A percentile compares a stretch with the other conserved stretches of the same genome.
Conservation (phyloP, 2,888 invertebrate genomes). For the Pasiphila rectangulata region DNA sequence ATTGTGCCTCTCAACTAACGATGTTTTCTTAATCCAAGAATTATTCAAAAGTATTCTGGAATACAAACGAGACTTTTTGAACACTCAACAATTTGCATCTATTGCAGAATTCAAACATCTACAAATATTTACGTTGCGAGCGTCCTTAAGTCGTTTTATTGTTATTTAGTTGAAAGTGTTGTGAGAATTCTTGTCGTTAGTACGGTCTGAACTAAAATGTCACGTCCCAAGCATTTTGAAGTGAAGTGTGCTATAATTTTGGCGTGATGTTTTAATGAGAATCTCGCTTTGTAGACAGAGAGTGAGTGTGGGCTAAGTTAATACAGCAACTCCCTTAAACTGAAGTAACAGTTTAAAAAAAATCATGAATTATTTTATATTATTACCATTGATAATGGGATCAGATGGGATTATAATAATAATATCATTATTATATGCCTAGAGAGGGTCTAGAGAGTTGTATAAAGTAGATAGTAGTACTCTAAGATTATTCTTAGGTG, state of each 20-base stretch:
- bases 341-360: too few species aligned
- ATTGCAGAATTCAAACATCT: slow-evolving; percentile 2
- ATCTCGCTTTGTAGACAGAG: slow-evolving; percentile 6
- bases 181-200: slow-evolving; percentile 14
- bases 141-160: slow-evolving; percentile 14
- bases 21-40: too few species aligned
- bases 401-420: too few species aligned
- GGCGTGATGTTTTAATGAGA: slow-evolving; percentile 17
- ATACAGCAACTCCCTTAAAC: too few species aligned
- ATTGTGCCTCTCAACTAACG: too few species aligned
- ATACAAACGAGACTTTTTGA: not conserved
- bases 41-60: too few species aligned
- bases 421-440: too few species aligned
- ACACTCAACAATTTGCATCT: slow-evolving; percentile 1
- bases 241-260: slow-evolving; percentile 17
- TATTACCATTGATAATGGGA: too few species aligned
- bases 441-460: too few species aligned
- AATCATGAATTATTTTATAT: too few species aligned
- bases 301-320: not conserved
- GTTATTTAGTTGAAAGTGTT: slow-evolving; percentile 17
- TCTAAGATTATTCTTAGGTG: too few species aligned
- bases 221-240: slow-evolving; percentile 19
- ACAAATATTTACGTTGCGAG: slow-evolving; percentile 13
- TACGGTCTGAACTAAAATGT: slow-evolving; percentile 16
- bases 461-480: too few species aligned